Base-by-base conservation (phyloP, 2,797 vertebrate species). In the Eulemur coronatus region DNA sequence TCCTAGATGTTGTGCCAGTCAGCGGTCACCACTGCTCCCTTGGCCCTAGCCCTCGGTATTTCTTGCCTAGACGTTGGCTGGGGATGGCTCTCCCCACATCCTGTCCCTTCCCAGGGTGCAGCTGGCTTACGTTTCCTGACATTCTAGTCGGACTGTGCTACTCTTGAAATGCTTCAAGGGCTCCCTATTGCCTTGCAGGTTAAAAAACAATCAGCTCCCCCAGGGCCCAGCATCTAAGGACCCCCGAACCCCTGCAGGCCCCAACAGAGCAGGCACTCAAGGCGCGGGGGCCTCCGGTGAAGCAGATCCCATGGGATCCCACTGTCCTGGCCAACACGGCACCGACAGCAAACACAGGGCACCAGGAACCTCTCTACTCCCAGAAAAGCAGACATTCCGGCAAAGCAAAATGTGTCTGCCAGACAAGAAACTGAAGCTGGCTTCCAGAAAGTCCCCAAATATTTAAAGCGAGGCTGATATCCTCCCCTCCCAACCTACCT, bases 251-350 rank as follows among this genome's bases (percentile, higher is more conserved):
- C 38, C 35, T 11, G 10, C 3, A n/a, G 48, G 22, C 38, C 4
- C 26, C 5, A 46, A 26, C 35, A 43, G 46, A 67, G 17, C 35
- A 50, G 61, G 61, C 28, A 76, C 17, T 11, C 46, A 5, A 48
- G 65, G 33, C 38, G 7, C 20, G 22, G 46, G 43, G 24, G 22
- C 2, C 8, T 70, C 15, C 22, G 22, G 26, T 5, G 30, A 5
- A 33, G 22, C 30, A 5, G 5, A 3, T 22, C 1, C 73, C 33
- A 1, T 2, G 33, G 33, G 61, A 65, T 33, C 63, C 63, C 3
- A 15, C 5, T 4, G 8, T 20, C 38, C 57, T 12, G 14, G 50
- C 38, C 3, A 1, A 35, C 0, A 0, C 6, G 0, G 1, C 48
- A 20, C 1, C 2, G 0, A n/a, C 0, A 46, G 28, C 18, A 78